Evolutionary conservation across 2,113 vertebrate genomes (phyloP).

Genomic region (Melanostigma gelatinosum): DNA sequence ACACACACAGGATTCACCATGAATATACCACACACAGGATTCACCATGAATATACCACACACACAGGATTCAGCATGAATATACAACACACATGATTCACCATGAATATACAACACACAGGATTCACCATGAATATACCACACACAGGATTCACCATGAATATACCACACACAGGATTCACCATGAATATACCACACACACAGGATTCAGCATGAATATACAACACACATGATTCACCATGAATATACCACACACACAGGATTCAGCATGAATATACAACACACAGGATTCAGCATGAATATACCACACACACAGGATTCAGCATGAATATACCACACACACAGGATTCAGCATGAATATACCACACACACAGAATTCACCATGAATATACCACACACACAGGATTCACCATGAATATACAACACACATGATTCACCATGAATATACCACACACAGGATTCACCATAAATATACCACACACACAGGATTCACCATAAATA

Average conservation of each 20-base stretch:
- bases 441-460: not conserved
- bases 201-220: not conserved
- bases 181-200: accelerated
- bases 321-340: not conserved
- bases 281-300: too few relatives aligned
- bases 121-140: too few relatives aligned
- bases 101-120: accelerated
- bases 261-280: too few relatives aligned
- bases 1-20: not conserved
- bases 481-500: not conserved
- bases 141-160: not conserved
- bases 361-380: too few relatives aligned
- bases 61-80: too few relatives aligned
- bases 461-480: accelerated
- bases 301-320: not conserved
- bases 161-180: not conserved
- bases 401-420: accelerated
- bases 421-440: not conserved
- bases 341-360: too few relatives aligned
- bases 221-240: not conserved
- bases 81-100: accelerated
- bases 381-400: too few relatives aligned
- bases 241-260: too few relatives aligned
- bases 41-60: too few relatives aligned
- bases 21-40: not conserved